Conservation (phyloP, 2,888 invertebrate genomes). For the Leistus spinibarbis region DNA sequence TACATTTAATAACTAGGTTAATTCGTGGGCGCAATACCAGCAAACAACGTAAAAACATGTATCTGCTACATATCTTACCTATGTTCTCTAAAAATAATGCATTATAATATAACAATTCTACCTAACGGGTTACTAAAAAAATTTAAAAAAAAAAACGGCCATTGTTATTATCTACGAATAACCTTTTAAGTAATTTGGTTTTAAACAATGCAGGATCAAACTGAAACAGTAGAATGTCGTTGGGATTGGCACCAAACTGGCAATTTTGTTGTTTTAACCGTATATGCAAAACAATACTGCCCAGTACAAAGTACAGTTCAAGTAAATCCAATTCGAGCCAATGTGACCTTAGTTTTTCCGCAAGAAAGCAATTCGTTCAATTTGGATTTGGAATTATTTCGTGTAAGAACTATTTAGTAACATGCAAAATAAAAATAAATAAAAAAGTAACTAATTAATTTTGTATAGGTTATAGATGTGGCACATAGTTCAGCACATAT, state of each 20-base stretch:
- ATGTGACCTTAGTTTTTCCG: constrained; percentile 77
- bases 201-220: constrained; percentile 52
- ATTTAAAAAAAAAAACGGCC: not conserved
- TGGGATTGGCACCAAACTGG: constrained; percentile 97
- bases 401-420: constrained; percentile 65
- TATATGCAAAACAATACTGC: constrained; percentile 90
- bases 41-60: no score
- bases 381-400: constrained; percentile 79
- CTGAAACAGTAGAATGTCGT: constrained; percentile 67
- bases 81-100: no score
- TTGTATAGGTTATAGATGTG: constrained; percentile 76
- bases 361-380: constrained; percentile 76
- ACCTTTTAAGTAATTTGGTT: no score
- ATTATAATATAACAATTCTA: no score
- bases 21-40: no score
- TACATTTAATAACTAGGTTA: no score
- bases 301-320: constrained; percentile 76
- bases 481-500: constrained; percentile 74
- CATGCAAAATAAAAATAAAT: constrained; percentile 9
- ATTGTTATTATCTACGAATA: not conserved
- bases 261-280: constrained; percentile 79
- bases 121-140: no score
- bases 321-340: constrained; percentile 82
- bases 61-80: no score
- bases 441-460: constrained; percentile 39